A percentile compares a stretch with the other conserved stretches of the same genome.
Conservation (phyloP, 2,113 vertebrate genomes). For the Verasper variegatus region DNA sequence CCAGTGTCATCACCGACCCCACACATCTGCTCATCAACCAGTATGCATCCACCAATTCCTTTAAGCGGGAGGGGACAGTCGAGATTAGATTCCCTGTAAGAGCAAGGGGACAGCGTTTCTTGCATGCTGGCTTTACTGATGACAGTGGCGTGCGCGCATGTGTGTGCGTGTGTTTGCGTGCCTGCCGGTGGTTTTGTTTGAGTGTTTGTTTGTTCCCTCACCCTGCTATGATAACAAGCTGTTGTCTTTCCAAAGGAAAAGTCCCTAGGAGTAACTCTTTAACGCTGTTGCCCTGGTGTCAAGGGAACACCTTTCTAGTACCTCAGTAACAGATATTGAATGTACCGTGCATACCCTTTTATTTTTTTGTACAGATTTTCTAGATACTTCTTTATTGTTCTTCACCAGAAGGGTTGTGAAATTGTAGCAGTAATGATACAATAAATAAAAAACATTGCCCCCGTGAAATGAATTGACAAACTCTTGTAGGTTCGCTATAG, state of each 20-base stretch:
- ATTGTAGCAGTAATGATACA: conserved; percentile 74
- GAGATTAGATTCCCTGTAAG: conserved; percentile 51
- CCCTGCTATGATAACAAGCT: conserved; percentile 66
- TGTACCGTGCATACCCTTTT: conserved; percentile 85
- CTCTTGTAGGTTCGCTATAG: conserved; percentile 51
- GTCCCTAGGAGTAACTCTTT: conserved; percentile 79
- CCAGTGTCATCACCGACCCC: conserved; percentile 47
- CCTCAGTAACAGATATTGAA: conserved; percentile 91
- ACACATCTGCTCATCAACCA: conserved; percentile 50
- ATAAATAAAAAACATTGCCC: conserved; percentile 38
- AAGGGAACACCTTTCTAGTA: conserved; percentile 85
- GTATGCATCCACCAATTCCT: conserved; percentile 60
- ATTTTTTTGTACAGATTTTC: conserved; percentile 85
- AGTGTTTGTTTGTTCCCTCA: conserved; percentile 39
- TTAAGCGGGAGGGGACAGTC: conserved; percentile 49
- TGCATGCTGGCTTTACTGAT: conserved; percentile 69
- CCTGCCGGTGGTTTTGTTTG: neutral
- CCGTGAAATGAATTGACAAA: conserved; percentile 58
- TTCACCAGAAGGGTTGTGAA: conserved; percentile 76
- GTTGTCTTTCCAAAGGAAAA: conserved; percentile 80
- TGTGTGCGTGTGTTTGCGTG: conserved; percentile 6
- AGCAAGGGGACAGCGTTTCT: conserved; percentile 50
- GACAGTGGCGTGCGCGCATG: conserved; percentile 37
- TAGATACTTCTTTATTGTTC: conserved; percentile 79
- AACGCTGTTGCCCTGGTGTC: conserved; percentile 80